phyloP scores from a whole-genome alignment of 2,113 vertebrate genomes.

The Mesoclemmys tuberculata region DNA sequence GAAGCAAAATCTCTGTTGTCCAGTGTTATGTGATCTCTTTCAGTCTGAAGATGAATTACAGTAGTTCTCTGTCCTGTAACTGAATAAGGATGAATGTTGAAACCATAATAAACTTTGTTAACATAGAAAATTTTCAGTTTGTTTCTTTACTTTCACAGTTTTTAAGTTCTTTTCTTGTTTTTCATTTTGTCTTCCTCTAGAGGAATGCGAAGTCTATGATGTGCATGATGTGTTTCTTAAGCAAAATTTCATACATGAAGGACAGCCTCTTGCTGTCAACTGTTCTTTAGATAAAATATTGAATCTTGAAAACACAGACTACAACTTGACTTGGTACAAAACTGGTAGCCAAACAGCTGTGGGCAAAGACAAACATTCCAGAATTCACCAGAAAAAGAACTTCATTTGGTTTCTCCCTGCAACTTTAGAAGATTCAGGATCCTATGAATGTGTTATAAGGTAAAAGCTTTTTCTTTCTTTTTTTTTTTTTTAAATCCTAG shows the following conservation, averaged over 20 bases:
- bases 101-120: neutral
- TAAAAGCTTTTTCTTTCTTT: conserved; percentile 49
- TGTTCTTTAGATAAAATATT: conserved; percentile 38
- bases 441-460: conserved; percentile 86
- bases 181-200: conserved; percentile 33
- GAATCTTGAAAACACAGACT: conserved; percentile 29
- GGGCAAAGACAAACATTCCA: conserved; percentile 51
- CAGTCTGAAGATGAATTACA: neutral
- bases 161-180: conserved; percentile 30
- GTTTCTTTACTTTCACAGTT: neutral
- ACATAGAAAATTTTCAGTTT: no score
- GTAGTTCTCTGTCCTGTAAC: neutral
- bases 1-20: no score
- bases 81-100: neutral
- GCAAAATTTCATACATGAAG: conserved; percentile 48
- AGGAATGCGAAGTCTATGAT: conserved; percentile 50
- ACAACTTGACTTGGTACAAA: conserved; percentile 85
- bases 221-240: neutral
- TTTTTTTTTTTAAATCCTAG: no score
- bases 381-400: conserved; percentile 72
- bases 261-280: conserved; percentile 64
- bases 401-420: conserved; percentile 86
- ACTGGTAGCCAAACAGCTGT: conserved; percentile 69
- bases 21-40: no score
- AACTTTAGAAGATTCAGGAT: conserved; percentile 76